Percentiles rank a stretch among this genome's conserved stretches.
Evolutionary conservation across 2,113 vertebrate genomes (phyloP).

Genomic region (Phylloscopus trochiloides): DNA sequence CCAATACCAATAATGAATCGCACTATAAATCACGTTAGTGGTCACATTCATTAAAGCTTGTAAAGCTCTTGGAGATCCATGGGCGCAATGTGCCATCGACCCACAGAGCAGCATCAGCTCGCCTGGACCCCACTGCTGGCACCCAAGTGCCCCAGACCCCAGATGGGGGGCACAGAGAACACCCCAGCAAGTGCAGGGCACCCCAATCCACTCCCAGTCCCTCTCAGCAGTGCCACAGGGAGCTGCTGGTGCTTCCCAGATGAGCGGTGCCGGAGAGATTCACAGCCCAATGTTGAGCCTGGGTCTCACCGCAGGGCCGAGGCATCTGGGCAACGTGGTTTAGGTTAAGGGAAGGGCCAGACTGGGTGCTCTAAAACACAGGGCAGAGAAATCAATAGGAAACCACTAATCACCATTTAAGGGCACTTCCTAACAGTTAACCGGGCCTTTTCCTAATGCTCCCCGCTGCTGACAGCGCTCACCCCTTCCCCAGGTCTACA

Average conservation of each 20-base stretch:
- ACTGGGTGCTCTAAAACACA: neutral
- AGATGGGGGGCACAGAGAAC: neutral
- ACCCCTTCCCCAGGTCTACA: constrained; percentile 12
- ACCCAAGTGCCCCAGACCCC: neutral
- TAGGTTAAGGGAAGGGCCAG: neutral
- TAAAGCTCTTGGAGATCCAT: neutral
- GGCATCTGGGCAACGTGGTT: accelerated
- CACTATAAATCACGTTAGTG: constrained; percentile 73
- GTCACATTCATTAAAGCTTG: constrained; percentile 51
- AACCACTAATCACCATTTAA: neutral
- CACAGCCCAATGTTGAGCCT: accelerated
- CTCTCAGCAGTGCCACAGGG: accelerated
- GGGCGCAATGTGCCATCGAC: neutral
- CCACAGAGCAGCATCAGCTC: neutral
- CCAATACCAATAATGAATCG: constrained; percentile 78
- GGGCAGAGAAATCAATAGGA: neutral
- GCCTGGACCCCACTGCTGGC: accelerated
- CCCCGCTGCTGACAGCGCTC: neutral
- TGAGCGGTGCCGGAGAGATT: accelerated
- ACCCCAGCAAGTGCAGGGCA: accelerated
- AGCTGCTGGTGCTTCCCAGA: neutral
- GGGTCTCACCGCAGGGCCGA: neutral
- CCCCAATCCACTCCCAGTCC: neutral
- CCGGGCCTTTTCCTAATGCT: neutral
- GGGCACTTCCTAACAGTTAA: neutral